Percentiles rank a stretch among this genome's conserved stretches.
Evolutionary conservation across 2,797 vertebrate genomes (phyloP).

Genomic region (Meda fulgida): DNA sequence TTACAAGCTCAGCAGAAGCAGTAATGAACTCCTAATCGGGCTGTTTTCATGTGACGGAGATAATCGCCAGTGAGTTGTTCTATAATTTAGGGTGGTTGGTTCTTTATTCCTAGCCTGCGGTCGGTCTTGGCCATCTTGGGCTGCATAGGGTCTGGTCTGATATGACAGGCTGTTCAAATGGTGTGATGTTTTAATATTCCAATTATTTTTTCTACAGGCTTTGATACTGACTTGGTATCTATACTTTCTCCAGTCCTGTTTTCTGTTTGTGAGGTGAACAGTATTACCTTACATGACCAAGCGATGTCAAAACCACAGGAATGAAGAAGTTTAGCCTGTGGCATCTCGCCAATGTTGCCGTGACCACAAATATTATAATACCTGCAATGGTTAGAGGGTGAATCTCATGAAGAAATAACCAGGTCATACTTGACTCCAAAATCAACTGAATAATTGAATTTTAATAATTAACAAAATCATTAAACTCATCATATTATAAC

Average conservation of each 20-base stretch:
- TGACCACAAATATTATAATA: neutral
- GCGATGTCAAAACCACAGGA: neutral
- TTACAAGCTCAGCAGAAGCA: neutral
- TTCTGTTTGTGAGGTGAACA: neutral
- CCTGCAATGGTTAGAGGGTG: neutral
- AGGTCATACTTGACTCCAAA: neutral
- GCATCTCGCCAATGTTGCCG: neutral
- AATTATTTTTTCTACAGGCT: conserved; percentile 2
- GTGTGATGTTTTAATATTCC: conserved; percentile 13
- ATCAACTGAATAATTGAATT: neutral
- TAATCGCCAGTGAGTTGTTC: conserved; percentile 6
- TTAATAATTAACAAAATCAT: neutral
- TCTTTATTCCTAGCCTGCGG: conserved; percentile 6
- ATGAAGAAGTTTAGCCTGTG: neutral
- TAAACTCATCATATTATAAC: neutral
- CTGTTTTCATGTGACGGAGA: neutral
- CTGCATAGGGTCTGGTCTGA: conserved; percentile 18
- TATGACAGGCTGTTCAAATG: conserved; percentile 25
- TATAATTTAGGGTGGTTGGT: conserved; percentile 23
- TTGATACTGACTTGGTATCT: neutral
- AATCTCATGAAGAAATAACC: neutral
- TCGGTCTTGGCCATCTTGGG: conserved; percentile 23
- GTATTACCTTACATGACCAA: neutral
- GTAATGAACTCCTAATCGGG: conserved; percentile 22
- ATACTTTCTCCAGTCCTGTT: neutral